Percentiles rank a stretch among this genome's conserved stretches.
Conservation (phyloP, 2,113 vertebrate species). For the Sigmodon hispidus region DNA sequence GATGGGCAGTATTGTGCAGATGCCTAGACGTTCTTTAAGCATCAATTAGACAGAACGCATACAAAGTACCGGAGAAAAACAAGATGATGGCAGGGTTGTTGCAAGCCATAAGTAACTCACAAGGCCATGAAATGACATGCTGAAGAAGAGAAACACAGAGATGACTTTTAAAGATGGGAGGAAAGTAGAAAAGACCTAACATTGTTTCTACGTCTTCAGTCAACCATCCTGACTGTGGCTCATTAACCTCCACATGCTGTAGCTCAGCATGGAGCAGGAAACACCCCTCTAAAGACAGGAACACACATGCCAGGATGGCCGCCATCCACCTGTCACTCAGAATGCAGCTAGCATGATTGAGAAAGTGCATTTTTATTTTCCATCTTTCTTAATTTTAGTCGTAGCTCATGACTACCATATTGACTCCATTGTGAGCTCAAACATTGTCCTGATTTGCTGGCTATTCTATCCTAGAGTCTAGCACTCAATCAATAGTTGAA, state of each 20-base stretch:
- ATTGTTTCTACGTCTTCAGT: background rate
- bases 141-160: background rate
- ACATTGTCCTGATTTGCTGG: background rate
- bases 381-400: background rate
- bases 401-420: background rate
- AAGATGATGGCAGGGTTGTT: slow-evolving; percentile 5
- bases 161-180: background rate
- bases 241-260: background rate
- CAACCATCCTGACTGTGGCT: background rate
- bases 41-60: background rate
- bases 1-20: background rate
- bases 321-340: background rate
- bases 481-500: background rate
- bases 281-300: background rate
- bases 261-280: background rate
- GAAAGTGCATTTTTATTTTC: background rate
- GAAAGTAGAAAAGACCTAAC: slow-evolving; percentile 6
- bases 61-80: background rate
- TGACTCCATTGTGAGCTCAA: background rate
- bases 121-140: background rate
- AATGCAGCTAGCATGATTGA: background rate
- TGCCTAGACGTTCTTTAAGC: background rate
- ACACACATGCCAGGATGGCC: background rate
- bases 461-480: background rate
- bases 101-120: background rate